These are phyloP conservation scores for Oryzias curvinotus DNA, from an alignment of 2,113 vertebrate genomes.

Conservation along the genomic window DNA sequence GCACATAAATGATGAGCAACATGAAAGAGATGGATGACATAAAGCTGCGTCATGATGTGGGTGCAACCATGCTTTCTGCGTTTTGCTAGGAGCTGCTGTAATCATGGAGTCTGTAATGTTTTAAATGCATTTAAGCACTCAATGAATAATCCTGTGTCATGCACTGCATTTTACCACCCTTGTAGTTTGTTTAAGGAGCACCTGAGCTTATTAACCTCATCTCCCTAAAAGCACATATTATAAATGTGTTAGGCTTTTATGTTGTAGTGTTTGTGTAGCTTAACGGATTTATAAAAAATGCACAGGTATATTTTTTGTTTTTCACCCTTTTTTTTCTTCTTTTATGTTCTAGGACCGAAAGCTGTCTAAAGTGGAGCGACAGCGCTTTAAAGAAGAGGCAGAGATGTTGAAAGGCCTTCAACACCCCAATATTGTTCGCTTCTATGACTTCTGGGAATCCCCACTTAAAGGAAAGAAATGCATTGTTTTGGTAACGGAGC, in stretches of 20 bases:
- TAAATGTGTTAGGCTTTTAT: too few species aligned
- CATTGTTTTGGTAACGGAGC: constrained; percentile 91
- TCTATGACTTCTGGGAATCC: constrained; percentile 90
- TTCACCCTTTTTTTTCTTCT: constrained; percentile 7
- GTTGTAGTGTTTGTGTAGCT: constrained; percentile 3
- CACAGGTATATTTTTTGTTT: neutral
- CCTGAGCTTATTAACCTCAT: too few species aligned
- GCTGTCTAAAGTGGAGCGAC: constrained; percentile 89
- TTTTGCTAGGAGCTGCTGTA: neutral
- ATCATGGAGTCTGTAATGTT: constrained; percentile 11
- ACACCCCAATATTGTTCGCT: constrained; percentile 79
- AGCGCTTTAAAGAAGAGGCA: constrained; percentile 94
- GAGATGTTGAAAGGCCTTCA: constrained; percentile 92
- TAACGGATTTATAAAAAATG: constrained; percentile 2
- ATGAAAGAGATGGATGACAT: constrained; percentile 37
- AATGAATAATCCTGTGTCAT: neutral
- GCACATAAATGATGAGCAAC: constrained; percentile 32
- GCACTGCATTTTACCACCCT: too few species aligned
- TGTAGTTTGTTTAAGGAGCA: too few species aligned
- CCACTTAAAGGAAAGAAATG: constrained; percentile 90
- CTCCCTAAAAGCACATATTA: too few species aligned
- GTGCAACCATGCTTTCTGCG: constrained; percentile 43
- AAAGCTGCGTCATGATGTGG: constrained; percentile 50
- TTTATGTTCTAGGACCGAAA: constrained; percentile 84
- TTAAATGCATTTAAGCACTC: constrained; percentile 4